phyloP scores from a whole-genome alignment of 1,140 invertebrate species.

The Drosophila chauvacae region DNA sequence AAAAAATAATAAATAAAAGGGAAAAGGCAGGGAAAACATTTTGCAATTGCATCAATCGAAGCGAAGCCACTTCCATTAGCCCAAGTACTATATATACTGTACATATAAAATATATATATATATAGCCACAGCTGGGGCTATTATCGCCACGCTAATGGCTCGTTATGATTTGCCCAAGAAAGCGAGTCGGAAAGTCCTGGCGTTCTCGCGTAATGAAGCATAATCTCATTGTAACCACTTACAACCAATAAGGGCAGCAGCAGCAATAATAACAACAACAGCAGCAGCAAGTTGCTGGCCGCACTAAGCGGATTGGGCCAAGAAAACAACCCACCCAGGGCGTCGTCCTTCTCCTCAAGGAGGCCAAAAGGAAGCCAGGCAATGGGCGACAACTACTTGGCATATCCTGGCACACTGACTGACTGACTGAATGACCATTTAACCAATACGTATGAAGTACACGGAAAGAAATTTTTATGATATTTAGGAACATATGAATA shows the following conservation, averaged over 20 bases:
- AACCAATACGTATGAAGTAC: constrained; percentile 7
- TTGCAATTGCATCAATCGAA: constrained; percentile 63
- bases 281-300: constrained; percentile 11
- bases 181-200: constrained; percentile 25
- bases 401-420: constrained; percentile 71
- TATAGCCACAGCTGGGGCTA: constrained; percentile 27
- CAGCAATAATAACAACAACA: constrained; percentile 19
- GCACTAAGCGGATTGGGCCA: constrained; percentile 74
- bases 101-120: neutral
- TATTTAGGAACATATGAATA: neutral
- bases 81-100: constrained; percentile 57
- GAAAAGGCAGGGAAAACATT: constrained; percentile 44
- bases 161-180: constrained; percentile 75
- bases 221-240: constrained; percentile 79
- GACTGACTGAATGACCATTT: constrained; percentile 35
- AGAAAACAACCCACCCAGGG: constrained; percentile 46
- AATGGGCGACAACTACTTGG: constrained; percentile 71
- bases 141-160: constrained; percentile 81
- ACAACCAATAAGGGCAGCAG: constrained; percentile 76
- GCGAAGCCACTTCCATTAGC: constrained; percentile 68
- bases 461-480: neutral
- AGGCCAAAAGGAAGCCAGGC: constrained; percentile 28
- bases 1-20: constrained; percentile 1
- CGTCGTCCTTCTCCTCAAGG: constrained; percentile 29
- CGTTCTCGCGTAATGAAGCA: constrained; percentile 73